Conservation (phyloP, 2,888 invertebrate genomes). For the Rotaria sp. region DNA sequence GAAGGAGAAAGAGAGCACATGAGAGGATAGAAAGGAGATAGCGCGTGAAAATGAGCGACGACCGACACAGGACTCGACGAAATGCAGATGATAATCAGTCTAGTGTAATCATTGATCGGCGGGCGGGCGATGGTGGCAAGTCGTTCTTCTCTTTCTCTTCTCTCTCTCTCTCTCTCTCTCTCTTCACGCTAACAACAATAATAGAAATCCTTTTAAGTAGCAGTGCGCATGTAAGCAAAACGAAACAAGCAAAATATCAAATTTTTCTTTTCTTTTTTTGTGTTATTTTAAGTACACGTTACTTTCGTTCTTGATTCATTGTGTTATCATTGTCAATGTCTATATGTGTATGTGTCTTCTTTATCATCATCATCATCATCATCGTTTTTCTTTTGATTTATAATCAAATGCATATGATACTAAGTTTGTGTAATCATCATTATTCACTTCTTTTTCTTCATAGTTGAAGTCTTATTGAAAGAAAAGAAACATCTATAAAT, state of each 20-base stretch:
- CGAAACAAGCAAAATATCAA: neutral
- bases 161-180: neutral
- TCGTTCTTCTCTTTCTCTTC: neutral
- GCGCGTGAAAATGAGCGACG: conserved; percentile 19
- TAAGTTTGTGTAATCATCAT: neutral
- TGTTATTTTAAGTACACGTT: neutral
- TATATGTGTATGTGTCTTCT: neutral
- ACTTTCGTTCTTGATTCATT: neutral
- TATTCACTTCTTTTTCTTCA: neutral
- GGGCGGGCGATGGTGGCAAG: neutral
- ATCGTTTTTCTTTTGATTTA: neutral
- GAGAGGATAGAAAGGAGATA: conserved; percentile 17
- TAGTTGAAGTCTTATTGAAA: neutral
- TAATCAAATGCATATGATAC: neutral
- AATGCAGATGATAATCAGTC: conserved; percentile 8
- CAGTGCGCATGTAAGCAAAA: neutral
- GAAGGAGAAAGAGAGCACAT: neutral
- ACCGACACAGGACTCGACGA: neutral
- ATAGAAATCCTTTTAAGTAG: conserved; percentile 24
- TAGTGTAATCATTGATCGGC: conserved; percentile 16
- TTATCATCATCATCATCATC: neutral
- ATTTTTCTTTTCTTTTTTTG: neutral
- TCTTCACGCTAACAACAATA: neutral
- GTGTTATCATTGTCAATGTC: neutral
- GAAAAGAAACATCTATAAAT: neutral